Evolutionary conservation across 1,140 invertebrate genomes (phyloP).

Genomic region (Polypedilum vanderplanki): DNA sequence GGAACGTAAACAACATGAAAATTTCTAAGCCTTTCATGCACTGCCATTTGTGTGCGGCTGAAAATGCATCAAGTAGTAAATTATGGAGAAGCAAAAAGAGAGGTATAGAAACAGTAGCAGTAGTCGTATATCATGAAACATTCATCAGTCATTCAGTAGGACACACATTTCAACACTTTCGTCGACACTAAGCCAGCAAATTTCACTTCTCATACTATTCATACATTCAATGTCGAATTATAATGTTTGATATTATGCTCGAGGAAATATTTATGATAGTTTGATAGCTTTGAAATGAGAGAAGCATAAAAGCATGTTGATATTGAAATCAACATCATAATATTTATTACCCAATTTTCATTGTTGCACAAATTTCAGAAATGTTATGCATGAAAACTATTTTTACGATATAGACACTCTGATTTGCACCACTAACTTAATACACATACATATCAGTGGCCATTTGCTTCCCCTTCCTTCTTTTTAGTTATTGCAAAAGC

Average conservation of each 20-base stretch:
- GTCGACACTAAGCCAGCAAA: too few species aligned
- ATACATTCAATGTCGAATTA: not conserved
- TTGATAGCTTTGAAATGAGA: constrained; percentile 6
- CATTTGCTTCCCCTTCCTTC: too few species aligned
- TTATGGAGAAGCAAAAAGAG: not conserved
- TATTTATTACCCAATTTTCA: constrained; percentile 21
- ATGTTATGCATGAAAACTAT: not conserved
- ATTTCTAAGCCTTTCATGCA: not conserved
- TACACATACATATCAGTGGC: too few species aligned
- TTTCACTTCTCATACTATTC: too few species aligned
- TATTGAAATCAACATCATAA: constrained; percentile 5
- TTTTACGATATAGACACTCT: not conserved
- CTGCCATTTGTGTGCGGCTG: not conserved
- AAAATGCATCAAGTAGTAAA: constrained; percentile 19
- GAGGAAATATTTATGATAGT: constrained; percentile 28
- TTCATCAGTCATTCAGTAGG: not conserved
- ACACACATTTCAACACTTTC: not conserved
- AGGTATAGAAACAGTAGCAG: not conserved
- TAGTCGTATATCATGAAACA: not conserved
- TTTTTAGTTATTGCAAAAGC: not conserved
- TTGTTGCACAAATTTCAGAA: constrained; percentile 5
- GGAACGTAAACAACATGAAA: constrained; percentile 10
- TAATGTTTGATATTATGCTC: constrained; percentile 12
- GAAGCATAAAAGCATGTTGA: not conserved
- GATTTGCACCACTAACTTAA: not conserved